Evolutionary conservation across 2,888 invertebrate genomes (phyloP).

Genomic region (Cheilosia vernalis): DNA sequence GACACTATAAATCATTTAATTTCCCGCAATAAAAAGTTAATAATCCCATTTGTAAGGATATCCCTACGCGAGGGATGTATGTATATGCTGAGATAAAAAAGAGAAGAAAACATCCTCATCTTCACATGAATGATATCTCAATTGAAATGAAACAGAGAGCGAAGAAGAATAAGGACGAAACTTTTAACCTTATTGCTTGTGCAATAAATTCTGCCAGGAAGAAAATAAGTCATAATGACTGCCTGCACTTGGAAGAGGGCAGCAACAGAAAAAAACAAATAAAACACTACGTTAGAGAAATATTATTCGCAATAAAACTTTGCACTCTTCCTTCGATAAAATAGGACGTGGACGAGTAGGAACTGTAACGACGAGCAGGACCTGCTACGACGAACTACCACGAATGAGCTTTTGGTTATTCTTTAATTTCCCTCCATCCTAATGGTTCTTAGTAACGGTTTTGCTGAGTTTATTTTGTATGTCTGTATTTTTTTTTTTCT

Average conservation of each 20-base stretch:
- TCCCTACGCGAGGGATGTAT: neutral
- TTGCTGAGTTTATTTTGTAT: conserved; percentile 18
- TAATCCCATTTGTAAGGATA: conserved; percentile 58
- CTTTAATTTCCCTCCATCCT: neutral
- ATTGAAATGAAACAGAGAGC: conserved; percentile 50
- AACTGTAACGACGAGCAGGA: neutral
- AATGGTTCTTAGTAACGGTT: neutral
- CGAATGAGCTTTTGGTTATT: neutral
- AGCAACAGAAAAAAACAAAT: neutral
- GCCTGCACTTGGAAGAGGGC: conserved; percentile 48
- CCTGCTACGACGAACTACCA: neutral
- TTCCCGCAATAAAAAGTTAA: conserved; percentile 60
- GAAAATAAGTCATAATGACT: conserved; percentile 68
- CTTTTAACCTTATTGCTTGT: conserved; percentile 63
- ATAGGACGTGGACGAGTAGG: neutral
- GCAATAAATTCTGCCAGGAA: conserved; percentile 58
- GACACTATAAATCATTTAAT: conserved; percentile 48
- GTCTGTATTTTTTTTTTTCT: conserved; percentile 28
- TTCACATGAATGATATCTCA: conserved; percentile 55
- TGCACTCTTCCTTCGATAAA: conserved; percentile 19
- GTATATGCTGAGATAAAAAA: conserved; percentile 2
- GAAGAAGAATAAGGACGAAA: conserved; percentile 43
- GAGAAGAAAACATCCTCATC: neutral
- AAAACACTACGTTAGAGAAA: conserved; percentile 27
- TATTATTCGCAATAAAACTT: conserved; percentile 56